These are phyloP conservation scores for Diadophis punctatus DNA, from an alignment of 2,113 vertebrate species.

Conservation along the genomic window DNA sequence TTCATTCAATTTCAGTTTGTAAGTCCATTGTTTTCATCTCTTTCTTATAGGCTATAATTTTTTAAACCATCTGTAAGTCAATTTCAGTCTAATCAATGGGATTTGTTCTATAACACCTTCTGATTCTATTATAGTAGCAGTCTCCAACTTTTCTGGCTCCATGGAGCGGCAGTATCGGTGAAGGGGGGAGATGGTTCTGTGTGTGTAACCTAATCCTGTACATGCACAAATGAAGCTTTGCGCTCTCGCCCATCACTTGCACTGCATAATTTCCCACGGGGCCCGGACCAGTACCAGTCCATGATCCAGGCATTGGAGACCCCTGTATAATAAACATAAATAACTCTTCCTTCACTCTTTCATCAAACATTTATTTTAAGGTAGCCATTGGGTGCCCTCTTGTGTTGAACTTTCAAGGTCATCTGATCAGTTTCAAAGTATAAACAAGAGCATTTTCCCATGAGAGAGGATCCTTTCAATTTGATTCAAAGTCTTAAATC, in stretches of 20 bases:
- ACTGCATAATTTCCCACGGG: neutral
- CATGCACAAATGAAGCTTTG: neutral
- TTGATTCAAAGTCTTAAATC: neutral
- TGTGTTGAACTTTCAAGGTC: neutral
- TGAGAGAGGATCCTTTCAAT: neutral
- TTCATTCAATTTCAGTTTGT: neutral
- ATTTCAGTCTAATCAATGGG: neutral
- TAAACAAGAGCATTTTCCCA: neutral
- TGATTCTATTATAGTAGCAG: neutral
- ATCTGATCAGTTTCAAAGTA: neutral
- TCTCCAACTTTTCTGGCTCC: neutral
- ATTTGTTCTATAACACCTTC: neutral
- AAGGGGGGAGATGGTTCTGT: neutral
- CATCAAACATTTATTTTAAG: neutral
- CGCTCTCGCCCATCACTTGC: neutral
- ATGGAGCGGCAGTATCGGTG: neutral
- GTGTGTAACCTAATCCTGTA: neutral
- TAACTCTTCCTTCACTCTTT: neutral
- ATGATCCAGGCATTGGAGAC: neutral
- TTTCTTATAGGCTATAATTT: neutral
- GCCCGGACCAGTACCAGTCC: neutral
- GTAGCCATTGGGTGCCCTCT: neutral
- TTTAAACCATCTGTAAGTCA: neutral
- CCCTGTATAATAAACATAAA: neutral
- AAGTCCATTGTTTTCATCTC: neutral